phyloP scores from a whole-genome alignment of 2,888 invertebrate genomes.

The Troglohyphantes excavatus region DNA sequence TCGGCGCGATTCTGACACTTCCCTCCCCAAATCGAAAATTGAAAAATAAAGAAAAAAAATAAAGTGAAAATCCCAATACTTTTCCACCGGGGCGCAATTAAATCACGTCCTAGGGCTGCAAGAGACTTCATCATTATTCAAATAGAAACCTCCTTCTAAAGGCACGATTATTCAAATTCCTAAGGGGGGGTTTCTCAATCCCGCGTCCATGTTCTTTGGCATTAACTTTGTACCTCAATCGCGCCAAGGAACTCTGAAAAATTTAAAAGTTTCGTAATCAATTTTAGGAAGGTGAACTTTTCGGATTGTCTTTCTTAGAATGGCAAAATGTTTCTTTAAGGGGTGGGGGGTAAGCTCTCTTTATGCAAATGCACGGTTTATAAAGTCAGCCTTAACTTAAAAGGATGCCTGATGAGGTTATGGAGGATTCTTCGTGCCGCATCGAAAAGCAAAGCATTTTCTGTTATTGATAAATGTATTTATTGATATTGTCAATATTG shows the following conservation, averaged over 20 bases:
- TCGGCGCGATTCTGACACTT: neutral
- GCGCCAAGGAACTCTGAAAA: neutral
- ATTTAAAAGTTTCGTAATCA: conserved; percentile 25
- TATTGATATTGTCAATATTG: neutral
- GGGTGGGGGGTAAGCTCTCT: neutral
- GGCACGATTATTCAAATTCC: conserved; percentile 38
- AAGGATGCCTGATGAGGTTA: neutral
- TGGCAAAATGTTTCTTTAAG: neutral
- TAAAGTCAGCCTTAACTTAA: neutral
- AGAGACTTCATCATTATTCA: conserved; percentile 42
- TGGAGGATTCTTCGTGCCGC: neutral
- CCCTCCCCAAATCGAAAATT: neutral
- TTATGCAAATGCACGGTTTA: neutral
- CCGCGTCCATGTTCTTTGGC: conserved; percentile 19
- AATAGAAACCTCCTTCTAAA: conserved; percentile 28
- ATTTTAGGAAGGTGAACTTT: conserved; percentile 5
- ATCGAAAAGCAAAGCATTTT: neutral
- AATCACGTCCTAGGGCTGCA: conserved; percentile 18
- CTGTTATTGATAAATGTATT: neutral
- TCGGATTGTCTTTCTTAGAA: neutral
- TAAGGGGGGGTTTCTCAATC: neutral
- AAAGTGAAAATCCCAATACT: too few species aligned
- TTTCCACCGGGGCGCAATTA: neutral
- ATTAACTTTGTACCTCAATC: conserved; percentile 14
- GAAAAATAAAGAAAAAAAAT: neutral